Percentiles rank a stretch among this genome's conserved stretches.
phyloP scores from a whole-genome alignment of 2,888 invertebrate species.

The Danaus chrysippus region DNA sequence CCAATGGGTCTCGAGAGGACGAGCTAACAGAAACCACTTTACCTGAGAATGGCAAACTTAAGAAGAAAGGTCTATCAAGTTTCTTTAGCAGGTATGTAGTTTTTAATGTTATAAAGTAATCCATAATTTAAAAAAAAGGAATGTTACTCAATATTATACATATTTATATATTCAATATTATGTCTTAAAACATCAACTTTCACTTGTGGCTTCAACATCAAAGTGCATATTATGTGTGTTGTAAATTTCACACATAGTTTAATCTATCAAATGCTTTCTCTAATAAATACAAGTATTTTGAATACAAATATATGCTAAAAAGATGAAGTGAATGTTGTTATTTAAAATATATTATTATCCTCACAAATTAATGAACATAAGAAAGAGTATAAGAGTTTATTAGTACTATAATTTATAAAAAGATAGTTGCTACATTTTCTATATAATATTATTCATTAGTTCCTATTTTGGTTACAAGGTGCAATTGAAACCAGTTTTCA shows the following conservation, averaged over 20 bases:
- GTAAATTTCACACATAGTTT: constrained; percentile 10
- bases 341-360: too few relatives aligned
- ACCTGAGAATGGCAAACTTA: constrained; percentile 68
- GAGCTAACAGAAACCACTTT: constrained; percentile 51
- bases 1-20: constrained; percentile 76
- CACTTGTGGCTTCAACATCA: neutral
- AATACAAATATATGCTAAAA: too few relatives aligned
- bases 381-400: too few relatives aligned
- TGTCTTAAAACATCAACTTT: constrained; percentile 14
- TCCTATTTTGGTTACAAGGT: neutral
- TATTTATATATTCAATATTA: neutral
- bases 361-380: too few relatives aligned
- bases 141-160: too few relatives aligned
- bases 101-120: neutral
- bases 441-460: neutral
- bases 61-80: constrained; percentile 80
- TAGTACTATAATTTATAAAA: neutral
- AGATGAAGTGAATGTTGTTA: too few relatives aligned
- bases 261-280: constrained; percentile 5
- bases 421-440: neutral
- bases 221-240: constrained; percentile 5
- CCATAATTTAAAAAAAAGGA: neutral
- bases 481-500: neutral
- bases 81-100: constrained; percentile 81
- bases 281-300: neutral